Percentiles rank a stretch among this genome's conserved stretches.
phyloP scores from a whole-genome alignment of 2,797 vertebrate genomes.

The Rhynchotus rufescens region DNA sequence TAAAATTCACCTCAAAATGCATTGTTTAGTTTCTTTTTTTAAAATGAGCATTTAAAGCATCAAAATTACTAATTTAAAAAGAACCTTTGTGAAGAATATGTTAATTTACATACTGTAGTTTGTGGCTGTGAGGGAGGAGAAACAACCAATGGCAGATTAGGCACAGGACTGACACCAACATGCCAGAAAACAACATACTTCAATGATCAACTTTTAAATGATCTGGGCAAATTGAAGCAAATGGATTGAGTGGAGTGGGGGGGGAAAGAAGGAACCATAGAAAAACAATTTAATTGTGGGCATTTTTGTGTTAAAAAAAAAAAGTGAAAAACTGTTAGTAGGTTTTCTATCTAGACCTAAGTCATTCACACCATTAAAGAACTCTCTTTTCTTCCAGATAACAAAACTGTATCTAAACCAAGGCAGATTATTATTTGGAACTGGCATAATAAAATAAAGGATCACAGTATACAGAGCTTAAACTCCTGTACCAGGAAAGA shows the following conservation, averaged over 20 bases:
- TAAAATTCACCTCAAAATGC: slow-evolving; percentile 81
- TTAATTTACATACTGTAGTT: slow-evolving; percentile 69
- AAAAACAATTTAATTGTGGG: neutral
- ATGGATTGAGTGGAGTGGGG: neutral
- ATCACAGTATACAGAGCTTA: slow-evolving; percentile 80
- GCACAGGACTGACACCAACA: slow-evolving; percentile 62
- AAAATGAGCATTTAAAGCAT: slow-evolving; percentile 78
- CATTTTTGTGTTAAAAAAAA: neutral
- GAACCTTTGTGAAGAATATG: slow-evolving; percentile 71
- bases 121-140: slow-evolving; percentile 44
- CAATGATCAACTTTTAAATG: slow-evolving; percentile 45
- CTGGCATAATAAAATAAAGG: slow-evolving; percentile 72
- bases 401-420: slow-evolving; percentile 65
- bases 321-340: slow-evolving; percentile 55
- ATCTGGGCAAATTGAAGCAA: slow-evolving; percentile 25
- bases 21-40: slow-evolving; percentile 76
- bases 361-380: slow-evolving; percentile 51
- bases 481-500: slow-evolving; percentile 76
- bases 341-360: slow-evolving; percentile 66
- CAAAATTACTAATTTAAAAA: slow-evolving; percentile 76
- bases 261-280: slow-evolving; percentile 4
- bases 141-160: slow-evolving; percentile 52
- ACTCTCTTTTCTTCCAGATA: slow-evolving; percentile 58
- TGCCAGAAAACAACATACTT: slow-evolving; percentile 59
- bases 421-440: slow-evolving; percentile 62